Conservation (phyloP, 2,113 vertebrate genomes). For the Ceuthmochares aereus region DNA sequence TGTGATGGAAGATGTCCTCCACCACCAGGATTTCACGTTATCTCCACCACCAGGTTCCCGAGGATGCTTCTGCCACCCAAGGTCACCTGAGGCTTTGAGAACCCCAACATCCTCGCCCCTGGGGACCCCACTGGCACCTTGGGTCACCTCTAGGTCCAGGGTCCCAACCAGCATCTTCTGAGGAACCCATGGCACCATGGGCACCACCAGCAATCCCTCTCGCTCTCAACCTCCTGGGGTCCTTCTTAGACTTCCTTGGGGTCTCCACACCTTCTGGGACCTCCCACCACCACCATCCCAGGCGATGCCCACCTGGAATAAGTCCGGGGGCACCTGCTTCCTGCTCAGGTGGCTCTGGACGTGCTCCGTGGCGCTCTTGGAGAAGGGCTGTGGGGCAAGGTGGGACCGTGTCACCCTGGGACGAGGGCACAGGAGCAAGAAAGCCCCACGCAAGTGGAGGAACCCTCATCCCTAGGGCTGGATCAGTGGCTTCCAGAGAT, state of each 20-base stretch:
- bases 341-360: constrained; percentile 78
- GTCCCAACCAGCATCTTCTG: background rate
- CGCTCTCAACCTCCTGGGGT: background rate
- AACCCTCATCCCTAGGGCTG: fast-evolving
- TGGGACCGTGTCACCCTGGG: fast-evolving
- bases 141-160: background rate
- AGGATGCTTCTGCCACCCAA: background rate
- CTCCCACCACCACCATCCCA: background rate
- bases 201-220: background rate
- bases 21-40: background rate
- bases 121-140: background rate
- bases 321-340: constrained; percentile 80
- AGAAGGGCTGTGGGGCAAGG: constrained; percentile 73
- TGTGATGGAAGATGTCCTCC: fast-evolving
- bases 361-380: constrained; percentile 76
- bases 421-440: background rate
- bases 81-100: background rate
- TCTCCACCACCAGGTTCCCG: background rate
- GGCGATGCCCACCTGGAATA: constrained; percentile 76
- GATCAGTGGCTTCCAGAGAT: background rate
- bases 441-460: fast-evolving
- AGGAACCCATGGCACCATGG: fast-evolving
- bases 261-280: background rate
- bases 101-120: background rate
- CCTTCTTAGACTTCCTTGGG: background rate